Percentiles rank a stretch among this genome's conserved stretches.
These are phyloP conservation scores for Machaerirhynchus nigripectus DNA, from an alignment of 2,113 vertebrate species.

Conservation along the genomic window DNA sequence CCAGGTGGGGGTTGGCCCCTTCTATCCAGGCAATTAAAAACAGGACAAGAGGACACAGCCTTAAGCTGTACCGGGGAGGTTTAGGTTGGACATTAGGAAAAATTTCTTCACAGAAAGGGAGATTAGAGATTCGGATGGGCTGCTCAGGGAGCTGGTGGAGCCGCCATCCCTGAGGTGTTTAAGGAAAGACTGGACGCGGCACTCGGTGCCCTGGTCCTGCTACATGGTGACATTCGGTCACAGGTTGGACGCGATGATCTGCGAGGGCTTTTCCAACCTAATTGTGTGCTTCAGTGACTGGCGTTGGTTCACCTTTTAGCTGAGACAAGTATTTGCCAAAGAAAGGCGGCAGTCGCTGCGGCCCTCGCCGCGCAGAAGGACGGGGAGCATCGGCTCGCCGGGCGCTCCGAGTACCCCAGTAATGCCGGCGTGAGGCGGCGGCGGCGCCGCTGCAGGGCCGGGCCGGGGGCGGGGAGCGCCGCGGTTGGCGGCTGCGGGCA, in stretches of 20 bases:
- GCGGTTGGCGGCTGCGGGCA: too few relatives aligned
- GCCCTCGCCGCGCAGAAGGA: accelerated
- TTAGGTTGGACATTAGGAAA: neutral
- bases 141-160: neutral
- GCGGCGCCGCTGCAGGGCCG: too few relatives aligned
- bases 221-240: neutral
- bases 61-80: neutral
- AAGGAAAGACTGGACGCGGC: neutral
- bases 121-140: neutral
- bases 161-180: too few relatives aligned
- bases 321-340: neutral
- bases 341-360: neutral
- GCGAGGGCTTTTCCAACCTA: neutral
- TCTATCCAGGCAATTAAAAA: neutral
- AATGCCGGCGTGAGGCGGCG: neutral
- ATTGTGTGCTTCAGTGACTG: neutral
- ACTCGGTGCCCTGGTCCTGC: neutral
- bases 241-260: neutral
- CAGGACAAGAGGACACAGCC: neutral
- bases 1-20: neutral
- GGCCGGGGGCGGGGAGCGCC: too few relatives aligned
- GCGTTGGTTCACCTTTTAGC: neutral
- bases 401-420: neutral
- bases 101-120: neutral
- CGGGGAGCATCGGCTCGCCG: accelerated